Percentiles rank a stretch among this genome's conserved stretches.
Conservation (phyloP, 1,140 invertebrate genomes). For the Thaumatotibia leucotreta region DNA sequence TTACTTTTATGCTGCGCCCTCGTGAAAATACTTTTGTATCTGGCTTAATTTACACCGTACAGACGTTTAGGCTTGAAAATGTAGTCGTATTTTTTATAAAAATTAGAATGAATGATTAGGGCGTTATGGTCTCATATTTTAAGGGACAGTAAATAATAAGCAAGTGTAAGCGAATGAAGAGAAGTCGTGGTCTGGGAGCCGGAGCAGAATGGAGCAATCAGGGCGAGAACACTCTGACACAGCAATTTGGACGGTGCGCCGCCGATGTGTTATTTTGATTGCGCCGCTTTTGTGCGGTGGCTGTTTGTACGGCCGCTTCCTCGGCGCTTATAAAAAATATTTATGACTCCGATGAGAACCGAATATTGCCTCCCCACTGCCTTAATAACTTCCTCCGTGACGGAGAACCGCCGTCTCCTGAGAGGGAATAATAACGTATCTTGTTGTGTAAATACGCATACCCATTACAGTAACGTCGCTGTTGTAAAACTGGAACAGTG, state of each 20-base stretch:
- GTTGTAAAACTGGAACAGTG: not conserved
- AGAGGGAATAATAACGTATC: conserved; percentile 14
- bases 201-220: conserved; percentile 72
- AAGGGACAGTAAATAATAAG: conserved; percentile 47
- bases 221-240: conserved; percentile 69
- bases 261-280: conserved; percentile 69
- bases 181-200: conserved; percentile 27
- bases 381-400: conserved; percentile 31
- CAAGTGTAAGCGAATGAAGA: conserved; percentile 52
- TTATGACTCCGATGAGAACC: conserved; percentile 37
- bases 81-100: not conserved
- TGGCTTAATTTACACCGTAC: too few relatives aligned
- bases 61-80: not conserved
- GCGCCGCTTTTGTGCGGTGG: conserved; percentile 50
- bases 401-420: conserved; percentile 18
- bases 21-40: too few relatives aligned
- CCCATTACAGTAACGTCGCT: not conserved
- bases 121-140: conserved; percentile 18
- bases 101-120: not conserved
- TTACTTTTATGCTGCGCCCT: too few relatives aligned
- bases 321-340: conserved; percentile 44
- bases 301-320: conserved; percentile 37
- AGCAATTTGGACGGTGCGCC: conserved; percentile 64
- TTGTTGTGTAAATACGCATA: conserved; percentile 11
- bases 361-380: conserved; percentile 29